Percentiles rank a stretch among this genome's conserved stretches.
Evolutionary conservation across 1,140 invertebrate genomes (phyloP).

Genomic region (Psilanteris sp.): DNA sequence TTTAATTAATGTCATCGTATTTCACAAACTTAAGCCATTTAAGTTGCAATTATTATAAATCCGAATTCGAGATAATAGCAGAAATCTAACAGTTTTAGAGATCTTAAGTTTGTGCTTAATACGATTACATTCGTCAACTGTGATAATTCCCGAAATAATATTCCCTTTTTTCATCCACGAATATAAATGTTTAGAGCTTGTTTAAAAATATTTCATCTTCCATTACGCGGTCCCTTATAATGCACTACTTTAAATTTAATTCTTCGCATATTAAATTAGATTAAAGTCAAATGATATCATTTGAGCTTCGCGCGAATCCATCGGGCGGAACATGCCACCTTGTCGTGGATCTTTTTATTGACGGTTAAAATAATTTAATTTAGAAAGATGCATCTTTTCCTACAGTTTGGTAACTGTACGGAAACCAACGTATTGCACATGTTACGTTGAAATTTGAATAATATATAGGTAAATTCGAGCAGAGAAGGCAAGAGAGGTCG

Average conservation of each 20-base stretch:
- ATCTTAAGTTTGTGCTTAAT: constrained; percentile 59
- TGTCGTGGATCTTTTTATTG: constrained; percentile 38
- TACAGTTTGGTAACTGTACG: constrained; percentile 23
- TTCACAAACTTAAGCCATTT: too few relatives aligned
- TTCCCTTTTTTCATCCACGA: constrained; percentile 56
- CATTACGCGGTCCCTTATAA: too few relatives aligned
- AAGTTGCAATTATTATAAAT: constrained; percentile 48
- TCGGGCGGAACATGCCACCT: constrained; percentile 5
- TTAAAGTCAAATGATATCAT: too few relatives aligned
- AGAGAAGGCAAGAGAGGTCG: constrained; percentile 41
- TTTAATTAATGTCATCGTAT: too few relatives aligned
- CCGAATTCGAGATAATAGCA: constrained; percentile 38
- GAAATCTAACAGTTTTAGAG: constrained; percentile 55
- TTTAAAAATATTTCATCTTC: too few relatives aligned
- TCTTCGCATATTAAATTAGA: too few relatives aligned
- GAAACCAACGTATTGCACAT: constrained; percentile 55
- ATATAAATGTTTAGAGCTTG: too few relatives aligned
- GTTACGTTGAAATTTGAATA: constrained; percentile 64
- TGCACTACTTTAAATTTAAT: too few relatives aligned
- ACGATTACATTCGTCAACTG: constrained; percentile 64
- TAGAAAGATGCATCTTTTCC: constrained; percentile 48
- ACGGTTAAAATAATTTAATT: constrained; percentile 51
- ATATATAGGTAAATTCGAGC: constrained; percentile 63
- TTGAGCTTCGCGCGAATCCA: too few relatives aligned
- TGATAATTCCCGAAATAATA: constrained; percentile 37